Evolutionary conservation across 1,140 invertebrate species (phyloP), one percentile per base, ranked within the genome.

Genomic region (Coelopa frigida): DNA sequence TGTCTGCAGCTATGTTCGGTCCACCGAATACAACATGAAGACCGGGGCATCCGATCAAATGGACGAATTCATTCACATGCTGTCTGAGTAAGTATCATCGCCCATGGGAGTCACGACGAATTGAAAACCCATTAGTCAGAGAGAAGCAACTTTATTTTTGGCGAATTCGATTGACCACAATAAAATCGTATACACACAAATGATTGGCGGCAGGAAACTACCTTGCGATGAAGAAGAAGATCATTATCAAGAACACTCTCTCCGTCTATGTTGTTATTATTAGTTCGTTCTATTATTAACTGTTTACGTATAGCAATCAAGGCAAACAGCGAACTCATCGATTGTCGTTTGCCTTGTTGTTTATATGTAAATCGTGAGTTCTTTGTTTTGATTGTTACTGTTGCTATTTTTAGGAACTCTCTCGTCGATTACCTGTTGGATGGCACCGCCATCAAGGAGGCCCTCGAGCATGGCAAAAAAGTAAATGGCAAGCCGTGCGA

Each of bases 381-480:
- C 11, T 18, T 15, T 7, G 6, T 17, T 29, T 43, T 29, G 6
- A 18, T 44, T 35, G 11, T 11, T 46, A 14, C 15, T 24, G 52
- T 58, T 58, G 46, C 50, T 51, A 55, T 40, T 74, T 74, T 43
- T 66, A 85, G 82, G 46, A 88, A 86, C 55, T 75, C 81, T 1
- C 56, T 87, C 11, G 74, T 88, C 11, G 78, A 78, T 1, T 82
- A 83, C 4, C 78, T 86, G 52, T 62, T 87, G 24, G 81, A 84
- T 54, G 85, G 85, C 0, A 87, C 85, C 0, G 77, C 82, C 1
- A 77, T 89, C 21, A 83, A 85, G 59, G 79, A 85, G 52, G 86
- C 85, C 0, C 69, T 87, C 14, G 77, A 84, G 31, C 73, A 78
- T 12, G 87, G 84, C 2, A 75, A 75, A 48, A 72, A 74, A 15